These are phyloP conservation scores for Lethenteron camtschaticum DNA, from an alignment of 2,113 vertebrate genomes.

Conservation along the genomic window DNA sequence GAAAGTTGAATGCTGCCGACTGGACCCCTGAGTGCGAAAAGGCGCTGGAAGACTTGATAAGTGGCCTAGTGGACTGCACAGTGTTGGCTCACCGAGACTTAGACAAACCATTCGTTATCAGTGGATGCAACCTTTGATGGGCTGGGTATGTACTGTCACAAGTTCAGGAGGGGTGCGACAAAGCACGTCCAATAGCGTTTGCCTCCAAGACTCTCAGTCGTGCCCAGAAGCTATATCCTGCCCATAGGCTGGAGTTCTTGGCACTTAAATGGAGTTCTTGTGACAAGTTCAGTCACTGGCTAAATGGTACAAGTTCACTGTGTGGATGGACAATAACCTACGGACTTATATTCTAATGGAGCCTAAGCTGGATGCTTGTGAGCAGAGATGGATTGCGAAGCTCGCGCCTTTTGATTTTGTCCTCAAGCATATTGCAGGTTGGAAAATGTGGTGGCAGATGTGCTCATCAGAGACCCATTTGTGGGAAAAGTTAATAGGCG, in stretches of 20 bases:
- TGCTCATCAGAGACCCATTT: neutral
- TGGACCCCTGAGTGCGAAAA: conserved; percentile 7
- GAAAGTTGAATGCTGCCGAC: neutral
- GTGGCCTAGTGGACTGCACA: conserved; percentile 7
- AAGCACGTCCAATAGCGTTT: conserved; percentile 7
- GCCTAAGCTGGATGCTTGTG: conserved; percentile 8
- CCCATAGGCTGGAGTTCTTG: conserved; percentile 9
- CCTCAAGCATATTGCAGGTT: neutral
- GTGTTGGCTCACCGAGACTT: conserved; percentile 10
- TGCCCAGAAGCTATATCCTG: conserved; percentile 8
- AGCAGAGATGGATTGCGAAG: conserved; percentile 8
- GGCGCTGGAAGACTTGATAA: conserved; percentile 2
- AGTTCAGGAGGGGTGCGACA: conserved; percentile 5
- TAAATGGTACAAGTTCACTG: conserved; percentile 2
- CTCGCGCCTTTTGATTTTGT: conserved; percentile 7
- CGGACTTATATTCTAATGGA: neutral
- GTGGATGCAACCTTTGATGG: conserved; percentile 5
- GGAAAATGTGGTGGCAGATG: neutral
- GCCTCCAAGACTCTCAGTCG: conserved; percentile 9
- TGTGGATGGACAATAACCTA: neutral
- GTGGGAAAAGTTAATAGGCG: no score
- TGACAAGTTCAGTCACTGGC: conserved; percentile 10
- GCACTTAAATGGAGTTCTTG: conserved; percentile 11
- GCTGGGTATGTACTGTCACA: conserved; percentile 10
- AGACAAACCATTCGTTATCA: conserved; percentile 4